Base-by-base conservation (phyloP, 2,113 vertebrate species). In the Heteronetta atricapilla region DNA sequence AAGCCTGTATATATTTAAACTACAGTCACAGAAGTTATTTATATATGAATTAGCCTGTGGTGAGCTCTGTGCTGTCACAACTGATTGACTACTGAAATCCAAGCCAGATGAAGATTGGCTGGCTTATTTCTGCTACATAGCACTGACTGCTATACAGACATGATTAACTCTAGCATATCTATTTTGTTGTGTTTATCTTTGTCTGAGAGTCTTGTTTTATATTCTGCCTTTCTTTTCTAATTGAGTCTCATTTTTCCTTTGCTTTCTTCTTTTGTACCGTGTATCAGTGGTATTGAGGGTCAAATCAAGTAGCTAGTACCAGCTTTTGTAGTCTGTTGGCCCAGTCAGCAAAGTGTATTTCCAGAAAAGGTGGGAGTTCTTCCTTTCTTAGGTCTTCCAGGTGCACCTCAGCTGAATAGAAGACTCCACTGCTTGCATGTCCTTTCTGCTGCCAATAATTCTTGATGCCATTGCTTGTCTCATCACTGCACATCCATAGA, bases 51-150 rank as follows among this genome's bases (percentile, higher is more conserved):
- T 81, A 81, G 36, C 42, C 67, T 42, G 28, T 77, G 56, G 59
- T 83, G 80, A 81, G 55, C 36, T 81, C n/a, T 74, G 1, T 67
- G 50, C 64, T 95, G 82, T 86, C 80, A 74, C 46, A 92, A 63
- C 46, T 36, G 59, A 74, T 82, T 82, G 92, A 81, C 79, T 86
- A 50, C 68, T 88, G 67, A 93, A 94, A 94, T 17, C 56, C 58
- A 60, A 89, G 81, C 50, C 78, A 75, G 93, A 76, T 62, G 76
- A 87, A 77, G 74, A 62, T 53, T 77, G 76, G 5, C 88, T 86
- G 50, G 14, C 80, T 96, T 94, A 77, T 92, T 52, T 85, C 55
- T 44, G 40, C 40, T 40, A 40, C 40, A 40, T 40, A 40, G 40
- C 40, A 40, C 59, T 90, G 72, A 74, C 73, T 90, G 38, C 72